Percentiles rank a stretch among this genome's conserved stretches.
Conservation (phyloP, 2,888 invertebrate genomes). For the Schizaphis graminum region DNA sequence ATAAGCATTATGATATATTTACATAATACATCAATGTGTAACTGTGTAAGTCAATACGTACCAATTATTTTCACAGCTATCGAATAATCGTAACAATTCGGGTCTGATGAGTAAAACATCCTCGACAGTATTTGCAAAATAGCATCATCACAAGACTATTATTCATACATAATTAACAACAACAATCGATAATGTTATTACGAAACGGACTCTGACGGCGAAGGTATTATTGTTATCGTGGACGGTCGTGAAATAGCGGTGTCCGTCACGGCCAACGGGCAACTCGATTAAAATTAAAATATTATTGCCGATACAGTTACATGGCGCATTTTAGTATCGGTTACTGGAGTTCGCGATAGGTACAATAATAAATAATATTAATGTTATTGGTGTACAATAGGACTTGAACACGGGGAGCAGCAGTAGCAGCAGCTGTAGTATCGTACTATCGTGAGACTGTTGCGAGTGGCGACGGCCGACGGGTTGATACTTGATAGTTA, state of each 20-base stretch:
- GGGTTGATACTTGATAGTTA: neutral
- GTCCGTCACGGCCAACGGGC: neutral
- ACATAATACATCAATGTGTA: neutral
- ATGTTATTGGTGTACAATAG: neutral
- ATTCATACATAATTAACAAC: neutral
- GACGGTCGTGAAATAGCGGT: neutral
- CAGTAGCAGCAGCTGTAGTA: neutral
- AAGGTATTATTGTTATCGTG: neutral
- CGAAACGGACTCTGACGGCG: neutral
- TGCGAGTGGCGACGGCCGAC: neutral
- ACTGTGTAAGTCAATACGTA: neutral
- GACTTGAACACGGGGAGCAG: neutral
- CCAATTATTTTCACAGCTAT: neutral
- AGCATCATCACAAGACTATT: neutral
- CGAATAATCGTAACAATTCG: neutral
- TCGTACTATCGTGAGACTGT: neutral
- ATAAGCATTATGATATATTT: neutral
- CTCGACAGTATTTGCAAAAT: neutral
- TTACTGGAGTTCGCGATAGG: neutral
- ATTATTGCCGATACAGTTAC: neutral
- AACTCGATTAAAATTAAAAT: constrained; percentile 11
- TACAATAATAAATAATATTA: neutral
- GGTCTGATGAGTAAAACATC: neutral
- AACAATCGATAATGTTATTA: neutral
- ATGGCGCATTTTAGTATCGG: neutral